Evolutionary conservation across 2,113 vertebrate species (phyloP), one percentile per base, ranked within the genome.

Genomic region (Lamprotornis superbus): DNA sequence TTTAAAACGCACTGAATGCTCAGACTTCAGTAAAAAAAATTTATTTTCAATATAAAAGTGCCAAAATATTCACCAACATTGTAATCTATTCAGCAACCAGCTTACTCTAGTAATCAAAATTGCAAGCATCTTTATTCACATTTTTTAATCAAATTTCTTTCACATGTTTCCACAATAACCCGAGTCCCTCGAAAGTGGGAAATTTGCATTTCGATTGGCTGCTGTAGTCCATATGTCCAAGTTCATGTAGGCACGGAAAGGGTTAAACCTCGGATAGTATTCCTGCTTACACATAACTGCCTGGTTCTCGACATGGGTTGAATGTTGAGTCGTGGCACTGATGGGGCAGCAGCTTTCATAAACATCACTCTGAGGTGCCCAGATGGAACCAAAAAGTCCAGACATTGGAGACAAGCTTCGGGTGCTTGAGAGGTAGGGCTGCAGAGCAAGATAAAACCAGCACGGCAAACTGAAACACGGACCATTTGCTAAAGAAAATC

Each of bases 391-490:
- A 87, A 99, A 99, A 73, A 99, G 98, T 96, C 99, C 99, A 97
- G 99, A 99, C 99, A 99, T 99, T 12, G 99, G 99, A 49, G 99
- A 99, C 87, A 99, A 98, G 97, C 99, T 99, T 96, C 99, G 98
- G 82, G 99, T 99, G 68, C 99, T 99, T 53, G 99, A 98, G 98
- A 99, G 99, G 98, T 99, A 99, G 96, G 99, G 98, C 99, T 99
- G 98, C 5, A 77, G 93, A 49, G 57, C 15, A 87, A 95, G 87
- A 47, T 1, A 89, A 93, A 85, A 44, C 23, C 21, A 67, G 40
- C 42, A 93, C 40, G 73, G 64, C 53, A 79, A 89, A 52, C 60
- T 57, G 85, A 52, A 80, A 37, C 63, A 37, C 0, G 3, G 46
- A 57, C 50, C 9, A 3, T 25, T 69, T 74, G 57, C 71, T 59